Percentiles rank a stretch among this genome's conserved stretches.
Conservation (phyloP, 2,888 invertebrate genomes). For the Nomada goodeniana region DNA sequence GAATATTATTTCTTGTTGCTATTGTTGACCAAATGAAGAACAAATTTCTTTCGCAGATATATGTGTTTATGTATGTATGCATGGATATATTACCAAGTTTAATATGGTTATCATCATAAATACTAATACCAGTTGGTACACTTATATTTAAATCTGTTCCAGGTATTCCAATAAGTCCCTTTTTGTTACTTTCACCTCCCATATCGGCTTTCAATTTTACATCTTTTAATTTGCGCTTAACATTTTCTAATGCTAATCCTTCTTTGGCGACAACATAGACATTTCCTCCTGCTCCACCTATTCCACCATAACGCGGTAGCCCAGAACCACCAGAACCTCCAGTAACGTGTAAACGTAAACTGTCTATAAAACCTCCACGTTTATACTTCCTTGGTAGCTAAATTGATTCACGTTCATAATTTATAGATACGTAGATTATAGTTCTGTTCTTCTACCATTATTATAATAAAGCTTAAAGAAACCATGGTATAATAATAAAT, state of each 20-base stretch:
- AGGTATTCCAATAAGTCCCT: constrained; percentile 90
- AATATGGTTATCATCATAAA: constrained; percentile 89
- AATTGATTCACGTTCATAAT: constrained; percentile 6
- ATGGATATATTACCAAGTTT: constrained; percentile 85
- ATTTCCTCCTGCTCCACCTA: constrained; percentile 96
- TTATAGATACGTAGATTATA: neutral
- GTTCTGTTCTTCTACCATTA: neutral
- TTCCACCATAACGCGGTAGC: constrained; percentile 92
- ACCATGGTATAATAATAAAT: neutral
- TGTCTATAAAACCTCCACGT: constrained; percentile 89
- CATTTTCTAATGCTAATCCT: constrained; percentile 85
- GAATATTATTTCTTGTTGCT: neutral
- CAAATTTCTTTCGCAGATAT: constrained; percentile 50
- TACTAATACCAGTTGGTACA: constrained; percentile 93
- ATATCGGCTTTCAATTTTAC: constrained; percentile 88
- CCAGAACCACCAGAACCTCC: constrained; percentile 94
- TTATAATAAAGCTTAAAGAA: neutral
- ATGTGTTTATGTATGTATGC: too few species aligned
- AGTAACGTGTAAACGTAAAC: constrained; percentile 90
- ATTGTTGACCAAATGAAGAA: constrained; percentile 18
- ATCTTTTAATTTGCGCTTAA: constrained; percentile 85
- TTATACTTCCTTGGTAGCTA: constrained; percentile 85
- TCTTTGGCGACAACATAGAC: constrained; percentile 90
- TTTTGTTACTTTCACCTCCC: constrained; percentile 91
- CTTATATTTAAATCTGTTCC: constrained; percentile 90